Conservation (phyloP, 2,113 vertebrate genomes). For the Grammomys surdaster region DNA sequence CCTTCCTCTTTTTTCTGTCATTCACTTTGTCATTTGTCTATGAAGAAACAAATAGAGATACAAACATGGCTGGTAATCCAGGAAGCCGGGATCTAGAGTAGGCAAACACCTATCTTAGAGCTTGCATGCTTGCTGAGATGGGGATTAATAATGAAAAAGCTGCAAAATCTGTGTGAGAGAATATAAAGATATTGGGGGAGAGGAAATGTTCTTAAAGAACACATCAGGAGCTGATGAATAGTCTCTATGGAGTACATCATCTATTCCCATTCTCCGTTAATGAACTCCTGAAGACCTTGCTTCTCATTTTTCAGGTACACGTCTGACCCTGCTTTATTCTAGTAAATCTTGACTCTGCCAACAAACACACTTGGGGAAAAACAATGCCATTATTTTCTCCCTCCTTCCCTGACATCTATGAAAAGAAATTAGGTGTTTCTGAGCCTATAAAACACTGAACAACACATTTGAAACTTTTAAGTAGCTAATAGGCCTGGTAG, state of each 20-base stretch:
- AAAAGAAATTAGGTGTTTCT: slow-evolving; percentile 46
- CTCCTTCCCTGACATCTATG: background rate
- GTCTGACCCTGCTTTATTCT: background rate
- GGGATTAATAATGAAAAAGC: background rate
- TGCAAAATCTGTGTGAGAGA: background rate
- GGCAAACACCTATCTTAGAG: background rate
- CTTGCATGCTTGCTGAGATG: background rate
- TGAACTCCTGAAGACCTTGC: background rate
- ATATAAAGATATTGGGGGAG: background rate
- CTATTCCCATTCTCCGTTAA: background rate
- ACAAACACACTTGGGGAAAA: background rate
- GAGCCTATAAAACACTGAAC: background rate
- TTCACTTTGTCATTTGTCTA: background rate
- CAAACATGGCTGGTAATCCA: background rate
- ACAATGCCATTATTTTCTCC: background rate
- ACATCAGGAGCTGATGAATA: background rate
- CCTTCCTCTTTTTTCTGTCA: background rate
- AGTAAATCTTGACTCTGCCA: too few relatives aligned
- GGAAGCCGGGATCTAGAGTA: background rate
- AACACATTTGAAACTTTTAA: background rate
- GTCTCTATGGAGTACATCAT: background rate
- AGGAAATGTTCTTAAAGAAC: slow-evolving; percentile 35
- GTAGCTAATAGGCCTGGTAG: background rate
- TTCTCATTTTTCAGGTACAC: background rate
- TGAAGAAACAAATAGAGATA: background rate